phyloP scores from a whole-genome alignment of 2,888 invertebrate genomes.

The Oligia fasciuncula region DNA sequence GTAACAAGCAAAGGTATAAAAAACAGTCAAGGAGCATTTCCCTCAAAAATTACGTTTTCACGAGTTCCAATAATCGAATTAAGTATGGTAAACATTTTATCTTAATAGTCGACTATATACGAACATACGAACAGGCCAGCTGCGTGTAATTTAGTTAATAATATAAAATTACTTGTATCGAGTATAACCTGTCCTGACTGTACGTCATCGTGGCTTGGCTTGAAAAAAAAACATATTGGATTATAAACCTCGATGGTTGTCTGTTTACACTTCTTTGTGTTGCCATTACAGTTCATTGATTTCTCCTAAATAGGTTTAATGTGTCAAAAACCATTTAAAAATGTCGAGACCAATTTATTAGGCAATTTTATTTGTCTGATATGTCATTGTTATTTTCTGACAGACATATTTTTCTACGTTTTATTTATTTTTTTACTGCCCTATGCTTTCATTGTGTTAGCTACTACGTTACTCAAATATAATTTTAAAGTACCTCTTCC shows the following conservation, averaged over 20 bases:
- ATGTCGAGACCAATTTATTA: not conserved
- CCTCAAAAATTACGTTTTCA: slow-evolving; percentile 65
- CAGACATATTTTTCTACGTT: no score
- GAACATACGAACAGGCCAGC: slow-evolving; percentile 73
- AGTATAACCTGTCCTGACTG: slow-evolving; percentile 75
- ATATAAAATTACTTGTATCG: slow-evolving; percentile 83
- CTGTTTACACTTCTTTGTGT: slow-evolving; percentile 57
- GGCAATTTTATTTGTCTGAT: not conserved
- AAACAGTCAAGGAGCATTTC: slow-evolving; percentile 54
- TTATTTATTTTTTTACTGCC: not conserved
- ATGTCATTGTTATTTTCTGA: not conserved
- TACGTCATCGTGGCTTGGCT: slow-evolving; percentile 64
- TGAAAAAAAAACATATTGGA: slow-evolving; percentile 55
- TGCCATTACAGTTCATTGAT: slow-evolving; percentile 31
- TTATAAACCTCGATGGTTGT: slow-evolving; percentile 49
- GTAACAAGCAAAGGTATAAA: slow-evolving; percentile 47
- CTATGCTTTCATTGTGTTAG: not conserved
- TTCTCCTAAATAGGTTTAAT: not conserved
- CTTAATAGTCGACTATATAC: slow-evolving; percentile 78
- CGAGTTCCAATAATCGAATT: slow-evolving; percentile 84
- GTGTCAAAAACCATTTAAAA: not conserved
- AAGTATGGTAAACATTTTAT: slow-evolving; percentile 85
- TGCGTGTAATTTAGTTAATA: slow-evolving; percentile 86
- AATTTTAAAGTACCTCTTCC: not conserved
- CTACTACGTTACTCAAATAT: slow-evolving; percentile 1